These are phyloP conservation scores for Columba livia DNA, from an alignment of 2,113 vertebrate genomes.

Conservation along the genomic window DNA sequence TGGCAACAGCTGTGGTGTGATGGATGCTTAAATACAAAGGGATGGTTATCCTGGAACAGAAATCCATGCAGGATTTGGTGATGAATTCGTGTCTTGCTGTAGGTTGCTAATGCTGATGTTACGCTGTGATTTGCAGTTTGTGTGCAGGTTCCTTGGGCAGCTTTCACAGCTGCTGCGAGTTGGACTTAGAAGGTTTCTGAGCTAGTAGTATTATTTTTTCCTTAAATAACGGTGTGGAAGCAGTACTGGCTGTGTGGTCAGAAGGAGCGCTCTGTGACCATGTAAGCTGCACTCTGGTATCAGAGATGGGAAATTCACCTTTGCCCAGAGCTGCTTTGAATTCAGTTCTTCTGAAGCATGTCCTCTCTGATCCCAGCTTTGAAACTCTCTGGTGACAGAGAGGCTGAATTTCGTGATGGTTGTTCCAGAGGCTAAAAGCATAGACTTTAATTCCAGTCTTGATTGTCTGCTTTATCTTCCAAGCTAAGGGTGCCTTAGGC, in stretches of 20 bases:
- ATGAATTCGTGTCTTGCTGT: background rate
- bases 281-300: background rate
- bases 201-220: background rate
- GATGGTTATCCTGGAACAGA: background rate
- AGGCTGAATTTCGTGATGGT: background rate
- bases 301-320: background rate
- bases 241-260: background rate
- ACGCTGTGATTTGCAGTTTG: background rate
- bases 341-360: background rate
- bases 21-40: too few species aligned
- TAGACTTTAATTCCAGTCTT: background rate
- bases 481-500: background rate
- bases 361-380: background rate
- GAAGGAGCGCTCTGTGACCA: background rate
- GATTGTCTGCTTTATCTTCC: background rate
- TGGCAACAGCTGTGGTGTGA: accelerated
- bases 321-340: background rate
- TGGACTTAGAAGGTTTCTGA: background rate
- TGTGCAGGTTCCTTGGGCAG: background rate
- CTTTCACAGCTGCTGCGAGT: accelerated
- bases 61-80: background rate
- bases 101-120: background rate
- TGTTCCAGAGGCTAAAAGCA: background rate
- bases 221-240: background rate
- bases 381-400: background rate